Evolutionary conservation across 37 sponge, comb jelly and placozoan genomes (phyloP), one percentile per base, ranked within the genome.

Genomic region (Eunapius fragilis): DNA sequence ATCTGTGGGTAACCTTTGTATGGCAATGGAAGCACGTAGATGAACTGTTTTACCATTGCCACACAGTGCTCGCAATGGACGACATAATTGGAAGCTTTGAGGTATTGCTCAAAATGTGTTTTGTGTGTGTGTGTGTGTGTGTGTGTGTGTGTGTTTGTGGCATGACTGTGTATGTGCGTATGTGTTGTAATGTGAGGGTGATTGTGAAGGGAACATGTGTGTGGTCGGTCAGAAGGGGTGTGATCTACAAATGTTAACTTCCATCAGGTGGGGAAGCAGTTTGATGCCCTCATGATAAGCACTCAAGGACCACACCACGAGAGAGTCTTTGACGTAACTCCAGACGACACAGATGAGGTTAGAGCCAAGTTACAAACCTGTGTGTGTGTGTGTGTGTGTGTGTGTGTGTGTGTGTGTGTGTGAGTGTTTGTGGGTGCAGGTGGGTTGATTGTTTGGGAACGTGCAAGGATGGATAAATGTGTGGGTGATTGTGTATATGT

Each of bases 271-370:
- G 93, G 93, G 37, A 92, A 92, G 72, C 74, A 92, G 76, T 91
- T 92, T 85, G 93, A 92, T 88, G 93, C 93, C 49, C 83, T 92
- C 1, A 23, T 92, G 13, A 48, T 92, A 4, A 89, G 86, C 49
- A 83, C 83, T 23, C 31, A 23, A 24, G 92, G 85, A 25, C 84
- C 84, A 25, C 25, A 69, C 35, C 68, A 70, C 34, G 12, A 71
- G 71, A 82, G 81, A 0, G 82, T 82, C 31, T 92, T 92, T 85
- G 89, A 88, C 34, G 45, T 70, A 0, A 85, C 84, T 58, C 19
- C 76, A 25, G 30, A 69, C n/a, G 86, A 88, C 37, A 76, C 36
- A 6, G 70, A 75, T 81, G 82, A 85, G 19, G 91, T 90, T 37
- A 37, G 90, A 25, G 35, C 41, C n/a, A 33, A 34, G 41, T 6